Evolutionary conservation across 1,140 invertebrate genomes (phyloP).

Genomic region (Caenorhabditis elegans): DNA sequence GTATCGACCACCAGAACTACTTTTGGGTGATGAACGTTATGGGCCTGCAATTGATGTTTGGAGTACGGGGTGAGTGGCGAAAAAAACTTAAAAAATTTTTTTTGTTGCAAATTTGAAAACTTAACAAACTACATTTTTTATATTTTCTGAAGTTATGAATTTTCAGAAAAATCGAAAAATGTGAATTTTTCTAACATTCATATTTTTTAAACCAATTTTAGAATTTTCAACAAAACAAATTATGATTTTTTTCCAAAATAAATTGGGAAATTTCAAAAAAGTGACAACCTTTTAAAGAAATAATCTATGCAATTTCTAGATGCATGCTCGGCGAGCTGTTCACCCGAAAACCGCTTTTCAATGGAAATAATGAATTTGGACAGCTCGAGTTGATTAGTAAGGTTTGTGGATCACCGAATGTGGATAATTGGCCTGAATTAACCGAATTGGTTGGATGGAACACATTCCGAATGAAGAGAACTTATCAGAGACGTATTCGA

Average conservation of each 20-base stretch:
- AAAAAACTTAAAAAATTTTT: background rate
- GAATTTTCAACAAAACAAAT: no score
- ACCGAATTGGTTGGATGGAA: conserved; percentile 76
- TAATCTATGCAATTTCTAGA: conserved; percentile 66
- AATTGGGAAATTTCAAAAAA: no score
- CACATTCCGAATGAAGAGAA: conserved; percentile 33
- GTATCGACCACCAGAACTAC: conserved; percentile 92
- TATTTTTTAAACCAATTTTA: no score
- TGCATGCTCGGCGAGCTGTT: conserved; percentile 98
- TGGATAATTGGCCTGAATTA: conserved; percentile 96
- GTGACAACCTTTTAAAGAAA: no score
- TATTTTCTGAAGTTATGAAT: no score
- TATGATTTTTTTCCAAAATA: no score
- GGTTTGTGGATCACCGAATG: conserved; percentile 89
- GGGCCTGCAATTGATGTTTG: conserved; percentile 97
- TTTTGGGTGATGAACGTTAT: conserved; percentile 95
- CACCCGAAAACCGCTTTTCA: conserved; percentile 90
- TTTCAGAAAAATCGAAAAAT: no score
- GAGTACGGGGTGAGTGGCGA: conserved; percentile 82
- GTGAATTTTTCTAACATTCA: no score
- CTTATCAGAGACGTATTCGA: conserved; percentile 7
- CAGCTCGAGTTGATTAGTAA: conserved; percentile 90
- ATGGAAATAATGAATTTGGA: conserved; percentile 87
- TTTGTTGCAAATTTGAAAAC: no score
- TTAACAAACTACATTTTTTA: no score